Evolutionary conservation across 2,113 vertebrate species (phyloP), one percentile per base, ranked within the genome.

Genomic region (Bothrops jararaca): DNA sequence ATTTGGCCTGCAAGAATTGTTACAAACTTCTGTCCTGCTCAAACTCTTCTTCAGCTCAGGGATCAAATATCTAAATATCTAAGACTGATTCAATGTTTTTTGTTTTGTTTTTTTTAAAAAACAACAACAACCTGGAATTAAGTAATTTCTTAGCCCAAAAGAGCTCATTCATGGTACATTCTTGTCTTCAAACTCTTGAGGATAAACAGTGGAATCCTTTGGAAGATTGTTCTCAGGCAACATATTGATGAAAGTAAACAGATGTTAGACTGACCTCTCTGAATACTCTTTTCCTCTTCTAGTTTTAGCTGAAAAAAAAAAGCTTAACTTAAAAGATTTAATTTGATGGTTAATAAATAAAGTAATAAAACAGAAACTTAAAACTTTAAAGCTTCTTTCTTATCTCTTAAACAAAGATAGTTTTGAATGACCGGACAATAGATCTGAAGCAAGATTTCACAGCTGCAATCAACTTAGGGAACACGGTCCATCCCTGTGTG

Each of bases 401-500:
- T 34, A 24, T 87, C 57, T 92, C 26, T 58, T 26, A 0, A 60
- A 93, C 12, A 23, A 34, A 99, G 99, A 97, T 99, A 91, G 95
- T 98, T 45, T 97, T 99, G 88, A 99, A 99, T 85, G 99, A 99
- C 94, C 96, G 97, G 56, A 96, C 96, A 92, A 97, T 99, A 39
- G 98, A 98, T 0, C 90, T 99, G 94, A 98, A 97, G 29, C 96
- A 94, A 1, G 98, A 97, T 92, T 97, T 98, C 1, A 98, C 97
- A 13, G 96, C 96, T n/a, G 99, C 98, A 3, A 97, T 99, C 89
- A 99, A 99, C 3, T 94, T 99, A 42, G 98, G 88, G 2, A 99
- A 99, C 4, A 97, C 99, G 0, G 97, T 85, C 0, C 99, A 99
- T 91, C 98, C 99, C 0, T 99, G 99, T 1, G 98, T 98, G 89